phyloP scores from a whole-genome alignment of 2,113 vertebrate genomes.

The Verasper variegatus region DNA sequence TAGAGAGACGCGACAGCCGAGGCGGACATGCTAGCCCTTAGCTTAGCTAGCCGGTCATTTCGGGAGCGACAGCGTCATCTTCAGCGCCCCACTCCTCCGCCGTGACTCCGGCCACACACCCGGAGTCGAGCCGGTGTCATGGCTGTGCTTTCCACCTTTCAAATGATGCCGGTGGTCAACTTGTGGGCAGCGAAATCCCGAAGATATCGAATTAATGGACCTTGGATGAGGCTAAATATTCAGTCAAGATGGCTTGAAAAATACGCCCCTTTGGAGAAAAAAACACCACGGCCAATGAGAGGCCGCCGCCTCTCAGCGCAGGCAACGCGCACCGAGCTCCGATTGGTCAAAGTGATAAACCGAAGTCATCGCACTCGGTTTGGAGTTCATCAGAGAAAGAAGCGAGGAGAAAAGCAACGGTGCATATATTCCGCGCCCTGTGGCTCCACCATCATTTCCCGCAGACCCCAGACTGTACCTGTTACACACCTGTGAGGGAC shows the following conservation, averaged over 20 bases:
- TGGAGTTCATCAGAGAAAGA: slow-evolving; percentile 7
- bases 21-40: slow-evolving; percentile 78
- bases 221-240: slow-evolving; percentile 81
- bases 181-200: slow-evolving; percentile 36
- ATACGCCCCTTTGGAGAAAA: slow-evolving; percentile 82
- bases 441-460: neutral
- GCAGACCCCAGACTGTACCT: neutral
- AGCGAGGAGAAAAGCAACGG: slow-evolving; percentile 70
- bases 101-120: slow-evolving; percentile 45
- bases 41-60: slow-evolving; percentile 81
- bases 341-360: slow-evolving; percentile 61
- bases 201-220: slow-evolving; percentile 79
- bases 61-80: slow-evolving; percentile 80
- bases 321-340: slow-evolving; percentile 64
- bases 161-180: slow-evolving; percentile 25
- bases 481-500: slow-evolving; percentile 24
- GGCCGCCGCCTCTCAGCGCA: slow-evolving; percentile 54
- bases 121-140: slow-evolving; percentile 54
- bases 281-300: slow-evolving; percentile 67
- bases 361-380: slow-evolving; percentile 36
- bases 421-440: slow-evolving; percentile 64
- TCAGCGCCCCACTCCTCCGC: slow-evolving; percentile 65
- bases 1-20: slow-evolving; percentile 70
- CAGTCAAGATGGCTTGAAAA: slow-evolving; percentile 84
- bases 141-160: slow-evolving; percentile 57